Base-by-base conservation (phyloP, 2,888 invertebrate genomes). In the Rotaria sp. region DNA sequence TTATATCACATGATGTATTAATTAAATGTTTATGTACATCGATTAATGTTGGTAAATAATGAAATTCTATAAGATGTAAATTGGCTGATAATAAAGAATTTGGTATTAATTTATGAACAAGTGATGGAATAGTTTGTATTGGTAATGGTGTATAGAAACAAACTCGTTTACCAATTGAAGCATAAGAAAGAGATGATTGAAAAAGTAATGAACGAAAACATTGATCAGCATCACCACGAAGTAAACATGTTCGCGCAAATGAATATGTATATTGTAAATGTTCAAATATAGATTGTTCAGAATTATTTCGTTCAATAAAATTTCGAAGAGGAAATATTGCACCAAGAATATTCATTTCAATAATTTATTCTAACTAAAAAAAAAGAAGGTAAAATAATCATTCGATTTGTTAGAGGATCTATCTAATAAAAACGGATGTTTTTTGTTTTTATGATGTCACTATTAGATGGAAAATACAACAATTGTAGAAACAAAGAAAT, bases 201-300 rank as follows among this genome's bases (percentile, higher is more conserved):
- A 67, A 67, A 35, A 67, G 67, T 35, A 67, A 21, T 8, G 67
- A 35, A 67, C 67, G 67, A 67, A 67, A 67, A 67, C 67, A 67
- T 67, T 67, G 67, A 67, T 67, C 67, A 67, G 67, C 67, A 67
- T 67, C 67, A 18, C 67, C 67, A 35, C 67, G 67, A 67, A 67
- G 8, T 67, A 67, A 30, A 67, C 67, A 67, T 35, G 67, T 67
- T 67, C 30, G 67, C 21, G 67, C 35, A 67, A 67, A 67, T 35
- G 67, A 18, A 38, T 21, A 35, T 21, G 5, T 4, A 0, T 18
- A 67, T 67, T 35, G 35, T 67, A 67, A 67, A 35, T 21, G 21
- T 38, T 11, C 18, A n/a, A 38, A 4, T 52, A 15, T 21, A 67
- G 35, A 18, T 18, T 35, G 18, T 35, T 35, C 55, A 26, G 26